These are phyloP conservation scores for Telmatherina bonti DNA, from an alignment of 2,797 vertebrate species.

Conservation along the genomic window DNA sequence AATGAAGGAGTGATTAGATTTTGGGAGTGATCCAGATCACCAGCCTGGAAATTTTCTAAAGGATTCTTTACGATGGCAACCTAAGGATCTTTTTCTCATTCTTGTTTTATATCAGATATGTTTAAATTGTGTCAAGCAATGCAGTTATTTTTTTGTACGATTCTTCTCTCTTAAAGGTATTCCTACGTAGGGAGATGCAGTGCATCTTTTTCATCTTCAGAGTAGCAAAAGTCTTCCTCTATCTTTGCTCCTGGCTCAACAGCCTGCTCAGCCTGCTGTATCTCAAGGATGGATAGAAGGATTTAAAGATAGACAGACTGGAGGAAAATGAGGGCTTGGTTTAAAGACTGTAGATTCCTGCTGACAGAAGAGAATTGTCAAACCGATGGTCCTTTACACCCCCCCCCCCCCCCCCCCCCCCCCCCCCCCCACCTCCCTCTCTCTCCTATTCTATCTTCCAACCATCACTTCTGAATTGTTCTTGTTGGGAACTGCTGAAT, in stretches of 20 bases:
- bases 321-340: constrained; percentile 36
- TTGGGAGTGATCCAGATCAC: no score
- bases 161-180: no score
- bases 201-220: constrained; percentile 22
- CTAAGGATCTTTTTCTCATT: no score
- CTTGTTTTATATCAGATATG: no score
- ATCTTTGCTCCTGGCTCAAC: constrained; percentile 30
- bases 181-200: neutral
- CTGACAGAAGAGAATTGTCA: constrained; percentile 45
- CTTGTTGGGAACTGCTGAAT: constrained; percentile 63
- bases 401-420: constrained; percentile 12
- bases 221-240: constrained; percentile 7
- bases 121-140: no score
- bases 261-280: constrained; percentile 35
- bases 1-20: no score
- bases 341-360: constrained; percentile 37
- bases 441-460: constrained; percentile 35
- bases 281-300: constrained; percentile 46
- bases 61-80: no score
- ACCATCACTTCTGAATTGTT: constrained; percentile 46
- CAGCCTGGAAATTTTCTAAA: no score
- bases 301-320: constrained; percentile 55
- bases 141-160: no score
- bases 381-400: constrained; percentile 24
- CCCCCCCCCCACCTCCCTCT: neutral